These are phyloP conservation scores for Cosmopolites sordidus DNA, from an alignment of 2,888 invertebrate species.

Conservation along the genomic window DNA sequence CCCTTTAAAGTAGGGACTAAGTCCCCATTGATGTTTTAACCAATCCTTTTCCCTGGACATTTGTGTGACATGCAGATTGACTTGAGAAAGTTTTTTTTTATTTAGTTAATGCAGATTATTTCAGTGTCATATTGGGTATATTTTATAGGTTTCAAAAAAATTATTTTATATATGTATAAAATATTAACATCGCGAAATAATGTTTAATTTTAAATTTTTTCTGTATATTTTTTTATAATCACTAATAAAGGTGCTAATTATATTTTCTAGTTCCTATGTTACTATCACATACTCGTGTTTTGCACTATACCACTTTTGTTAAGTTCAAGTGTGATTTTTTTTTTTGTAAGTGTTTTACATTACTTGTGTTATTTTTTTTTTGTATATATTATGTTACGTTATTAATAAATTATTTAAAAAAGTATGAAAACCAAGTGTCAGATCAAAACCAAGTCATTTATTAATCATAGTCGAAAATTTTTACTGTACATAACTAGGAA, in stretches of 20 bases:
- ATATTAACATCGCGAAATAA: no score
- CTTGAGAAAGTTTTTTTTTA: no score
- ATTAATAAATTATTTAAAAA: conserved; percentile 6
- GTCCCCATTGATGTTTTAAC: conserved; percentile 10
- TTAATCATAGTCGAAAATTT: conserved; percentile 3
- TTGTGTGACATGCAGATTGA: conserved; percentile 1
- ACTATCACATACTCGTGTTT: background rate
- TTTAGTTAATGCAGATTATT: no score
- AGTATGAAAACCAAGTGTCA: conserved; percentile 2
- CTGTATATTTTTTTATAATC: no score
- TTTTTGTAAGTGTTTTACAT: conserved; percentile 5
- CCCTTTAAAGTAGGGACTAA: conserved; percentile 12
- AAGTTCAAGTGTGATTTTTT: background rate
- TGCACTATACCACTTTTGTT: background rate
- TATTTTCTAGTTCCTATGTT: conserved; percentile 11
- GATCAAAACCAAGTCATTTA: conserved; percentile 11
- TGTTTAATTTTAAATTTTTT: no score
- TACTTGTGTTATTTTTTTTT: conserved; percentile 9
- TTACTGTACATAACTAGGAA: conserved; percentile 14
- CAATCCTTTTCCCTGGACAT: background rate
- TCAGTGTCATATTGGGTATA: no score
- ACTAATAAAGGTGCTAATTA: conserved; percentile 9
- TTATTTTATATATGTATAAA: no score
- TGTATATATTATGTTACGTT: conserved; percentile 12
- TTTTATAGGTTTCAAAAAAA: no score